A percentile compares a stretch with the other conserved stretches of the same genome.
These are phyloP conservation scores for Lagopus muta DNA, from an alignment of 2,113 vertebrate genomes.

Conservation along the genomic window DNA sequence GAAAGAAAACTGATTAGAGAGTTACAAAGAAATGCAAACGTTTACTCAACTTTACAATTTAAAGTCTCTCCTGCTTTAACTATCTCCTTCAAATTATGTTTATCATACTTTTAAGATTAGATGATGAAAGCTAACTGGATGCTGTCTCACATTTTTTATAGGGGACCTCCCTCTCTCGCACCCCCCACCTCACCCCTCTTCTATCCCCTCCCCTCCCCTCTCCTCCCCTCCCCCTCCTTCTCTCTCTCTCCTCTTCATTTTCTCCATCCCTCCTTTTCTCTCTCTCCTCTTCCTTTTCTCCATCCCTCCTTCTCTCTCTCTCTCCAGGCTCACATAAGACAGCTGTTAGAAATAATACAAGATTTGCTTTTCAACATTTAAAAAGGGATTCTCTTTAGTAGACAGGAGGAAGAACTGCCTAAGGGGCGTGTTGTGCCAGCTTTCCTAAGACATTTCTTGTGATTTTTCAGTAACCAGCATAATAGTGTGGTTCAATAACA, in stretches of 20 bases:
- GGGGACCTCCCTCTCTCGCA: rapidly evolving
- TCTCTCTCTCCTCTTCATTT: not conserved
- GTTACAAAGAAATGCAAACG: not conserved
- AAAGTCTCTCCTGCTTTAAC: not conserved
- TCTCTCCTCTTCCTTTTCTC: not conserved
- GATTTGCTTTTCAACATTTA: slow-evolving; percentile 69
- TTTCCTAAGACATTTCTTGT: slow-evolving; percentile 53
- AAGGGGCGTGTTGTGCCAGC: slow-evolving; percentile 36
- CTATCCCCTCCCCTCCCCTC: rapidly evolving
- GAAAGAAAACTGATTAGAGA: not conserved
- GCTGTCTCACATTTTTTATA: not conserved
- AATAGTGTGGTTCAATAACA: slow-evolving; percentile 62
- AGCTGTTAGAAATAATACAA: slow-evolving; percentile 54
- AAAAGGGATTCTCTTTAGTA: slow-evolving; percentile 65
- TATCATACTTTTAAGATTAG: not conserved
- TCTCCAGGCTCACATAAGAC: not conserved
- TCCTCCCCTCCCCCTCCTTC: not conserved
- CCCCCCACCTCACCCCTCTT: no score
- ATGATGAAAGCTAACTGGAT: not conserved
- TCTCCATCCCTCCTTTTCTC: rapidly evolving
- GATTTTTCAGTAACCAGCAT: slow-evolving; percentile 56
- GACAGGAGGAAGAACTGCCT: slow-evolving; percentile 58
- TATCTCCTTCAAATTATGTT: not conserved
- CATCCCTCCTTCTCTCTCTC: not conserved
- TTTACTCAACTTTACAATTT: not conserved